Conservation (phyloP, 64 coral and sea anemone species). For the Stichodactyla mertensii region DNA sequence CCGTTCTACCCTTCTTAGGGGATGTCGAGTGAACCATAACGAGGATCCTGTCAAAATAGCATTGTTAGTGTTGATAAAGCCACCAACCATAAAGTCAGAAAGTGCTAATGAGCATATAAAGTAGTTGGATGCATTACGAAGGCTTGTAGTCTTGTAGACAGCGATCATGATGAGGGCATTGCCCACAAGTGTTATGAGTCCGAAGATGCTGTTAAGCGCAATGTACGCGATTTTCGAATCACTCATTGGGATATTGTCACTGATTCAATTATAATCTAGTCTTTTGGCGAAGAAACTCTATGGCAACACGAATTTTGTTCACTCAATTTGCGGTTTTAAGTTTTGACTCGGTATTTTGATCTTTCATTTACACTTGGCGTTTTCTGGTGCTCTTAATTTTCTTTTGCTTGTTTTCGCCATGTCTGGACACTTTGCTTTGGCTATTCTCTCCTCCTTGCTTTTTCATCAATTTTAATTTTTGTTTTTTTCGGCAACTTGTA, state of each 20-base stretch:
- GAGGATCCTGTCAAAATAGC: background rate
- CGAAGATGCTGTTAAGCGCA: background rate
- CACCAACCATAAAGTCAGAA: slow-evolving; percentile 33
- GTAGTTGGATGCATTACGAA: slow-evolving; percentile 60
- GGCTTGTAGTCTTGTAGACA: slow-evolving; percentile 37
- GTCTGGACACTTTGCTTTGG: too few species aligned
- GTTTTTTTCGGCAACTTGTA: too few species aligned
- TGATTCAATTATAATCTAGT: too few species aligned
- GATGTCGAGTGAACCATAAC: background rate
- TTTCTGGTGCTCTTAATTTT: too few species aligned
- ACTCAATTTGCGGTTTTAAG: too few species aligned
- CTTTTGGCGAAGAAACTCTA: too few species aligned
- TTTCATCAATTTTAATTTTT: too few species aligned
- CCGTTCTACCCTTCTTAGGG: background rate
- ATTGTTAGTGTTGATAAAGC: slow-evolving; percentile 41
- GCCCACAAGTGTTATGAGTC: background rate
- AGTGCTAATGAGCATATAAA: slow-evolving; percentile 53
- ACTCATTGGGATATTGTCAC: background rate
- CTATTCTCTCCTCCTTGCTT: too few species aligned
- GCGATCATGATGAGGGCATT: slow-evolving; percentile 45
- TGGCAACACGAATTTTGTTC: too few species aligned
- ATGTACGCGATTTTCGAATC: background rate
- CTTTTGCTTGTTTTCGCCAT: too few species aligned
- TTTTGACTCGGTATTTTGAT: too few species aligned
- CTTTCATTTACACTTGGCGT: too few species aligned